phyloP scores from a whole-genome alignment of 30 jellyfish, hydroid and myxozoan genomes.

The Mastigias papua region DNA sequence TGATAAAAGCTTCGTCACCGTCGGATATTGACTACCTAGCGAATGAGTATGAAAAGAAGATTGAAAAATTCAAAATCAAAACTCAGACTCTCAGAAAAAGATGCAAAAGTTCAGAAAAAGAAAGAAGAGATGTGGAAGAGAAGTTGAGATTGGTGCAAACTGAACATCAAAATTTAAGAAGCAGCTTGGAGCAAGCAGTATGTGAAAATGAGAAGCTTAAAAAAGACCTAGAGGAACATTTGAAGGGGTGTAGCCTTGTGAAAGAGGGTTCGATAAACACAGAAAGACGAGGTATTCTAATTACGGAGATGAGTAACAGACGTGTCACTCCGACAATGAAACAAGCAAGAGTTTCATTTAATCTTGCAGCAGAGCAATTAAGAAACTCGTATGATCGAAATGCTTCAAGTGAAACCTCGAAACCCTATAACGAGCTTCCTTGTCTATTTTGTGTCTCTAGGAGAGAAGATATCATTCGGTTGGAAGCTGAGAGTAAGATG shows the following conservation, averaged over 20 bases:
- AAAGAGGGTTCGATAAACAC: background rate
- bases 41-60: background rate
- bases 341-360: background rate
- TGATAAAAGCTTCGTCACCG: background rate
- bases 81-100: background rate
- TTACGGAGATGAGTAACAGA: background rate
- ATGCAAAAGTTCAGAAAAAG: background rate
- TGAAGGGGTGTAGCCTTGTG: background rate
- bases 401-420: background rate
- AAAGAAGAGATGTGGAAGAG: background rate
- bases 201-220: conserved; percentile 2
- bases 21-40: background rate
- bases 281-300: background rate
- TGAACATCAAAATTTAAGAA: background rate
- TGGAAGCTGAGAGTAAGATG: conserved; percentile 1
- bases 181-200: background rate
- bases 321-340: background rate
- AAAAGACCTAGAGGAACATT: background rate
- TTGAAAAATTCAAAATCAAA: background rate
- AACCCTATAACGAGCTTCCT: background rate
- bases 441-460: background rate
- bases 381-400: background rate
- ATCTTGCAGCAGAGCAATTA: background rate
- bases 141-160: background rate
- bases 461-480: background rate